These are phyloP conservation scores for Mesocentrotus franciscanus DNA, from an alignment of 53 echinoderm and acorn worm species.

Conservation along the genomic window DNA sequence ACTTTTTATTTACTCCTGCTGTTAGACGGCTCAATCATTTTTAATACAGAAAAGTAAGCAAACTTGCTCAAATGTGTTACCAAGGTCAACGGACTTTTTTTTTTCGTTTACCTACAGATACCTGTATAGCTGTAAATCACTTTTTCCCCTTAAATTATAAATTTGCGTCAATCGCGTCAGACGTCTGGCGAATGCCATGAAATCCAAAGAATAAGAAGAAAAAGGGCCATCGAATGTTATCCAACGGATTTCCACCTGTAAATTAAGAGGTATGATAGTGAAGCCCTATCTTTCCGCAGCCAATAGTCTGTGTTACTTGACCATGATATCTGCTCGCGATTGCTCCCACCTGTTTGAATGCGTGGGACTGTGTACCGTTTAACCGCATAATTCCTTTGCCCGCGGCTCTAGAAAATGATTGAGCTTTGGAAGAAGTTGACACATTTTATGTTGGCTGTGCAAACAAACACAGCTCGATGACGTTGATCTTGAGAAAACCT, in stretches of 20 bases:
- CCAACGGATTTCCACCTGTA: conserved; percentile 27
- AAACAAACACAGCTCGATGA: conserved; percentile 7
- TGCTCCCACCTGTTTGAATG: conserved; percentile 38
- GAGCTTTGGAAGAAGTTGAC: not conserved
- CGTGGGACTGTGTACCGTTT: conserved; percentile 31
- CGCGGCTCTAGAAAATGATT: not conserved
- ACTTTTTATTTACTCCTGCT: not conserved
- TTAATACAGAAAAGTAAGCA: not conserved
- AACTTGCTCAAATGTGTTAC: not conserved
- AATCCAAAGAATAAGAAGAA: not conserved
- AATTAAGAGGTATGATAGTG: not conserved
- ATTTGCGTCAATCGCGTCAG: not conserved
- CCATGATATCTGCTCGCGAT: conserved; percentile 19
- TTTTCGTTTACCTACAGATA: not conserved
- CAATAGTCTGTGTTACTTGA: not conserved
- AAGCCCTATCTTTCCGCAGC: conserved; percentile 33
- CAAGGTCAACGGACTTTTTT: not conserved
- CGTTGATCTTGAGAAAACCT: conserved; percentile 4
- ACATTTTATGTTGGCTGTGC: conserved; percentile 36
- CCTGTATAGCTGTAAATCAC: not conserved
- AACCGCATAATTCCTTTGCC: not conserved
- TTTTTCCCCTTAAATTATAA: not conserved
- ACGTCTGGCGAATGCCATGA: conserved; percentile 32
- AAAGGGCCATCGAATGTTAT: conserved; percentile 37
- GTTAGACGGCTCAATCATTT: not conserved